Evolutionary conservation across 37 sponge, comb jelly and placozoan species (phyloP), one percentile per base, ranked within the genome.

Genomic region (Eunapius fragilis): DNA sequence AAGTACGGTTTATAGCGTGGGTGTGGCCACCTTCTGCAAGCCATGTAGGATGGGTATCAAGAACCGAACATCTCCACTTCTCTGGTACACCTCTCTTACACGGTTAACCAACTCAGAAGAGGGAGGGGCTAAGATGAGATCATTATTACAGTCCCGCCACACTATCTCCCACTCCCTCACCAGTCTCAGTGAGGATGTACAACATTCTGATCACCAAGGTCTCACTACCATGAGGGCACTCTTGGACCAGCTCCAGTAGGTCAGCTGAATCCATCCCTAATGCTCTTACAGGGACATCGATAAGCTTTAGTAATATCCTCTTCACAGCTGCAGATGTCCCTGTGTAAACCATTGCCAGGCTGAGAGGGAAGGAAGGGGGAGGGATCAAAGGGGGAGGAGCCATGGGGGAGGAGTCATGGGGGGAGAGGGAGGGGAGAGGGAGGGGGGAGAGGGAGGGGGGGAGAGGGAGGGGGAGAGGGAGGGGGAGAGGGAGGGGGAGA

Each of bases 1-100:
- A 13, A n/a, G n/a, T n/a, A n/a, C n/a, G n/a, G n/a, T n/a, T n/a
- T n/a, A n/a, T n/a, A n/a, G n/a, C n/a, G n/a, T n/a, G n/a, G n/a
- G n/a, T n/a, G n/a, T n/a, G n/a, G n/a, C n/a, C n/a, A 96, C 98
- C 94, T 96, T 98, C 2, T 94, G 87, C 27, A 99, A 91, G 12
- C 97, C 97, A 76, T 94, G 97, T 34, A 99, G 69, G 7, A 99
- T 93, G 37, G 99, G 99, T 24, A 99, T 96, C 17, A 99, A 86
- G 76, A 97, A 91, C 28, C 98, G 86, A 27, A 97, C 96, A 81
- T 99, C 99, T 31, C 85, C 72, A 24, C 87, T 82, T 38, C 82
- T 84, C 14, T 86, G 75, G 89, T 97, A 97, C 68, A 97, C 86
- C n/a, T 89, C 92, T 79, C 93, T 83, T 31, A 96, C 97, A 70